Conservation (phyloP, 1,140 invertebrate species). For the Drosophila aff. region DNA sequence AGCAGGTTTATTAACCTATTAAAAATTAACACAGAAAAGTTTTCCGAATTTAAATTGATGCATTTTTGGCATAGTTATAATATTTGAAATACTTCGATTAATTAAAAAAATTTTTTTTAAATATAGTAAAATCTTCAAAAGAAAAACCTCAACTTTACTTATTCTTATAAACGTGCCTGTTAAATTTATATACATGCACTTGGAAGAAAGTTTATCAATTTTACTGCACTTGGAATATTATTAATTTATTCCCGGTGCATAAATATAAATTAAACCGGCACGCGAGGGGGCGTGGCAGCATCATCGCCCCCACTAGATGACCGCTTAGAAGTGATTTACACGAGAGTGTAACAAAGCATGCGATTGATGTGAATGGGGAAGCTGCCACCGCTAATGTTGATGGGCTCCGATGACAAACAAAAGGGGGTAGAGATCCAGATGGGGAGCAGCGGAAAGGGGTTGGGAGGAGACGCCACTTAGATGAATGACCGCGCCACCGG, state of each 20-base stretch:
- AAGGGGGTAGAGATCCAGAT: constrained; percentile 2
- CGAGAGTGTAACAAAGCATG: constrained; percentile 54
- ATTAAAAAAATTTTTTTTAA: too few relatives aligned
- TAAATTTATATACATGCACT: too few relatives aligned
- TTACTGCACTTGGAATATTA: too few relatives aligned
- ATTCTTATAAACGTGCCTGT: too few relatives aligned
- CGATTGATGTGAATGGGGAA: constrained; percentile 42
- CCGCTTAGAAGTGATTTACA: constrained; percentile 65
- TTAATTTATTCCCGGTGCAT: neutral
- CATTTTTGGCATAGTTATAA: too few relatives aligned
- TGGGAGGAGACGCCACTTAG: constrained; percentile 17
- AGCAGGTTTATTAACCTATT: too few relatives aligned
- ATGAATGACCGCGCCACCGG: constrained; percentile 40
- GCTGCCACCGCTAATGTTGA: constrained; percentile 17
- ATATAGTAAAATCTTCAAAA: too few relatives aligned
- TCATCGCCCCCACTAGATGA: constrained; percentile 23
- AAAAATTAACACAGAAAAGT: too few relatives aligned
- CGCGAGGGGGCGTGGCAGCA: constrained; percentile 26
- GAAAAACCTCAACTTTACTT: too few relatives aligned
- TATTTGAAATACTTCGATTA: too few relatives aligned
- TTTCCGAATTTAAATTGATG: too few relatives aligned
- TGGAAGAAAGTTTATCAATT: too few relatives aligned
- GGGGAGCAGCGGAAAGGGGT: neutral
- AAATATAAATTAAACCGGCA: constrained; percentile 36
- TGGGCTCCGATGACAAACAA: constrained; percentile 20